Evolutionary conservation across 2,797 vertebrate genomes (phyloP).

Genomic region (Loriculus beryllinus): DNA sequence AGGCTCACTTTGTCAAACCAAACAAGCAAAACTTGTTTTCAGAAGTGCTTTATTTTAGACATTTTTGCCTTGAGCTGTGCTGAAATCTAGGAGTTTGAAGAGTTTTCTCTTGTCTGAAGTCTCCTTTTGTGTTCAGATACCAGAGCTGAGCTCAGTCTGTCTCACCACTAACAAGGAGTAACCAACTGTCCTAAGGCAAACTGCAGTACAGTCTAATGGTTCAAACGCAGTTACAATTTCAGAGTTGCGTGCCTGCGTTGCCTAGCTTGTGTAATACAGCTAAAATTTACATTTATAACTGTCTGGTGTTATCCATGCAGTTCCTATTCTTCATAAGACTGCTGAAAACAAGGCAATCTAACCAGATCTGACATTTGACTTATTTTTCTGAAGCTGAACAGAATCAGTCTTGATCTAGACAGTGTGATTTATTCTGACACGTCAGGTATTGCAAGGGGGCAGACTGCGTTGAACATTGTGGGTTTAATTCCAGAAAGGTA

Average conservation of each 20-base stretch:
- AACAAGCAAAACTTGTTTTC: not conserved
- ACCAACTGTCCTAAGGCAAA: not conserved
- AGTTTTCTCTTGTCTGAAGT: not conserved
- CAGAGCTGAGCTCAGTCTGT: not conserved
- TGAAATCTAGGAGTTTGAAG: not conserved
- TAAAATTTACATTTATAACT: not conserved
- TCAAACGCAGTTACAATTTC: not conserved
- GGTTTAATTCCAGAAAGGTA: not conserved
- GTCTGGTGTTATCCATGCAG: not conserved
- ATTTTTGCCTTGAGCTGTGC: not conserved
- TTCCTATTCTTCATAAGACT: not conserved
- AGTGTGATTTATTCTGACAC: accelerated
- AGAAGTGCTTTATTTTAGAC: not conserved
- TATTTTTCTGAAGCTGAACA: not conserved
- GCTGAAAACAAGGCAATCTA: not conserved
- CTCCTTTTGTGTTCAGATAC: not conserved
- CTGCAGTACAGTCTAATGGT: not conserved
- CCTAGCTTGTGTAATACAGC: not conserved
- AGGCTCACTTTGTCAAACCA: not conserved
- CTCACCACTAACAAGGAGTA: not conserved
- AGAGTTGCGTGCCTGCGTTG: not conserved
- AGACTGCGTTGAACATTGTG: not conserved
- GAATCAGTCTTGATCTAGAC: not conserved
- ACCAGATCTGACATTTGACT: not conserved
- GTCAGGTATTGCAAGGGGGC: not conserved